A percentile compares a stretch with the other conserved stretches of the same genome.
These are phyloP conservation scores for Galeopsomyia nigrocyanea DNA, from an alignment of 2,888 invertebrate species.

Conservation along the genomic window DNA sequence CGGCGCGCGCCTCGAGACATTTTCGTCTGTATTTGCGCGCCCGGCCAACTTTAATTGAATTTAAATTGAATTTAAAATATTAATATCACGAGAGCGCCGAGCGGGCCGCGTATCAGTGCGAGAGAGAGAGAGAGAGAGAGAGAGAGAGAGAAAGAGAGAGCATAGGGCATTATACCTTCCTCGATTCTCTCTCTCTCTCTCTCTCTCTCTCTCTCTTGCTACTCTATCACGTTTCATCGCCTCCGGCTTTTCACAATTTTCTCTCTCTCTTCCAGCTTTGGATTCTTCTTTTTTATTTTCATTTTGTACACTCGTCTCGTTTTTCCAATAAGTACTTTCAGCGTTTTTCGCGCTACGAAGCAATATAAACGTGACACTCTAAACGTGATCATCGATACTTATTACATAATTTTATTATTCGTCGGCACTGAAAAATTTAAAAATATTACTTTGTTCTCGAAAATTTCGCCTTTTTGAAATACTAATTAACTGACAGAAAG, in stretches of 20 bases:
- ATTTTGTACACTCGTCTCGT: too few relatives aligned
- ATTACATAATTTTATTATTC: not conserved
- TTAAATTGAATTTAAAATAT: conserved; percentile 66
- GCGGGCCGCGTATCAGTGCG: conserved; percentile 11
- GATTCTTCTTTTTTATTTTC: too few relatives aligned
- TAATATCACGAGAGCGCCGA: conserved; percentile 56
- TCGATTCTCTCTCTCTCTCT: not conserved
- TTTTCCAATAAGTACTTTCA: conserved; percentile 16
- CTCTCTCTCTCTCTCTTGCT: not conserved
- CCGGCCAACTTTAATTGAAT: conserved; percentile 63
- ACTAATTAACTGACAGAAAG: too few relatives aligned
- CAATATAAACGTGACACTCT: conserved; percentile 10
- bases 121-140: not conserved
- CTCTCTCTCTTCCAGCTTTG: not conserved
- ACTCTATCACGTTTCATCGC: conserved; percentile 36
- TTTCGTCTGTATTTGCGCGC: conserved; percentile 6
- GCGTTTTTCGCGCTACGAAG: conserved; percentile 1
- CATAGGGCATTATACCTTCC: too few relatives aligned
- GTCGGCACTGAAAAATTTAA: too few relatives aligned
- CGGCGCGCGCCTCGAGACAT: not conserved
- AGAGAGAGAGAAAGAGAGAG: not conserved
- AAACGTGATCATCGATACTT: conserved; percentile 1
- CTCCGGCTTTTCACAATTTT: conserved; percentile 30
- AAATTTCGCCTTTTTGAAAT: too few relatives aligned
- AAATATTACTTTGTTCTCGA: too few relatives aligned